phyloP scores from a whole-genome alignment of 35 echinoderm and acorn worm species.

The Diadema setosum region DNA sequence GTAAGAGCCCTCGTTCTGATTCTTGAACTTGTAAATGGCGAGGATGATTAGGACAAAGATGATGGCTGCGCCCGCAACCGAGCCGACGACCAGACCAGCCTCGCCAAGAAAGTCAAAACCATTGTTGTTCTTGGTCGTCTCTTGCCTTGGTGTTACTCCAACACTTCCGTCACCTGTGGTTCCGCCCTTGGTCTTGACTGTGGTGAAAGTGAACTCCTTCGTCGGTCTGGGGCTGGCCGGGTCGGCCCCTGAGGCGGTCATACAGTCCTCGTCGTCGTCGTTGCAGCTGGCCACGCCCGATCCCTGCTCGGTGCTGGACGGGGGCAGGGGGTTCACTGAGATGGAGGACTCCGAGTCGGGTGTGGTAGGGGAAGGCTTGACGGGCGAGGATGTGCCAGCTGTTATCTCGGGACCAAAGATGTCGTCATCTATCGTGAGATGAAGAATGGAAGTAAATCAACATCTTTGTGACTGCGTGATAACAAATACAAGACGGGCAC shows the following conservation, averaged over 20 bases:
- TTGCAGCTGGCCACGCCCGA: slow-evolving; percentile 24
- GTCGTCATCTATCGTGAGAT: not conserved
- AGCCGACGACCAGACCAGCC: slow-evolving; percentile 78
- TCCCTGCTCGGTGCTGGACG: not conserved
- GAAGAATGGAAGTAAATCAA: not conserved
- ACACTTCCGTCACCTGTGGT: not conserved
- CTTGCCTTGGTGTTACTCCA: not conserved
- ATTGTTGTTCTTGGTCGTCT: not conserved
- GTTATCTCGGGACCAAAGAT: not conserved
- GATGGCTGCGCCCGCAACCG: slow-evolving; percentile 67
- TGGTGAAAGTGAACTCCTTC: slow-evolving; percentile 27
- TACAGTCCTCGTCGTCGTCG: slow-evolving; percentile 51
- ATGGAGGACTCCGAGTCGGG: not conserved
- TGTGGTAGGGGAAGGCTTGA: not conserved
- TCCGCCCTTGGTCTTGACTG: not conserved
- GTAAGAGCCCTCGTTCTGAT: slow-evolving; percentile 97
- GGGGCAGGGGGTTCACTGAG: not conserved
- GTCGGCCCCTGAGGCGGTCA: slow-evolving; percentile 9
- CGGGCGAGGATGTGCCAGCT: not conserved
- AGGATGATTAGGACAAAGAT: slow-evolving; percentile 75
- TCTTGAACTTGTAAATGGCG: slow-evolving; percentile 88
- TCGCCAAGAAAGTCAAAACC: slow-evolving; percentile 74
- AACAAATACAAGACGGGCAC: no score
- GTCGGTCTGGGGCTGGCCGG: not conserved
- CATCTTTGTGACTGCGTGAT: no score